Base-by-base conservation (phyloP, 1,140 invertebrate species). In the Teleogryllus occipitalis region DNA sequence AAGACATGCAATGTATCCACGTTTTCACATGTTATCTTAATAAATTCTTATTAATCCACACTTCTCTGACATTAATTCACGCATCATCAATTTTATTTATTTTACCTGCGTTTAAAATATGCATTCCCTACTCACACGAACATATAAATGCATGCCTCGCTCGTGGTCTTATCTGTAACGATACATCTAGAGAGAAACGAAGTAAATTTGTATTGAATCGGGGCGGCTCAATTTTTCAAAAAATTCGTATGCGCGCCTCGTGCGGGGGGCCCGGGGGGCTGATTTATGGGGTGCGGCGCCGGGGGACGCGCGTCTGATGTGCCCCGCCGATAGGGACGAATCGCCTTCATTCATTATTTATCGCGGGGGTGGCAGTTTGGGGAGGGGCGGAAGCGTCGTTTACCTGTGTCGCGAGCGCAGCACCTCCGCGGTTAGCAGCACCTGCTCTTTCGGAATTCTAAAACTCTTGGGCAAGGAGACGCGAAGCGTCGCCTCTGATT, bases 311-410 rank as follows among this genome's bases (percentile, higher is more conserved):
- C 18, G 54, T 18, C 18, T 65, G 54, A 65, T 65, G 54, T 18
- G 54, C 54, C 49, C 54, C 54, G 10, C 54, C 54, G 54, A 65
- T 65, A 65, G 18, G 54, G 54, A 18, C 54, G 7, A 7, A 65
- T 65, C 54, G 18, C 54, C 54, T 65, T 65, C 54, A 65, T 65
- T 65, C 54, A 65, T 65, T 65, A 65, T 65, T 65, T 65, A 65
- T 65, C 18, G 54, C 54, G 54, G 18, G 54, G 54, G 54, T 14
- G 54, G 54, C n/a, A n/a, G 10, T 7, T 1, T 65, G 2, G 54
- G 54, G 18, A 7, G 54, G 10, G 54, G 18, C 10, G 18, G 54
- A 18, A 65, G 54, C 18, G 54, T 39, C 27, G 27, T 39, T 39
- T 39, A 39, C 27, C 27, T 39, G 27, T 39, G 54, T 65, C 18